A percentile compares a stretch with the other conserved stretches of the same genome.
These are phyloP conservation scores for Natator depressus DNA, from an alignment of 2,113 vertebrate species.

Conservation along the genomic window DNA sequence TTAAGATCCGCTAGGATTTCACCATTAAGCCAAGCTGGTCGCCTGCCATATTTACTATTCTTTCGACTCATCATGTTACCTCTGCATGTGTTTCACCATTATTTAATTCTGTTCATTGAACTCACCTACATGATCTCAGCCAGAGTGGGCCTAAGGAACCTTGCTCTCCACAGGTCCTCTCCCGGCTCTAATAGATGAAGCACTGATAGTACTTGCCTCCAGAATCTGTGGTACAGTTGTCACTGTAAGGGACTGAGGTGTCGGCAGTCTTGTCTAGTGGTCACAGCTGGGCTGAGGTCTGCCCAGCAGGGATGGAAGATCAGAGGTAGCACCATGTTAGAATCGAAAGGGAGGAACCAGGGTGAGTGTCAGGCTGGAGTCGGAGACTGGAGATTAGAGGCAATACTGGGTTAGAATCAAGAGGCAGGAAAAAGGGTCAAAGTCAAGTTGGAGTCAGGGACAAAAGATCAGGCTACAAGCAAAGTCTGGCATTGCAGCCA, in stretches of 20 bases:
- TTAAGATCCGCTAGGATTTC: too few relatives aligned
- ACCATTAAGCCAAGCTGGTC: too few relatives aligned
- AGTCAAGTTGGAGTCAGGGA: too few relatives aligned
- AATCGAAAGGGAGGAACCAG: not conserved
- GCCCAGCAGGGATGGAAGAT: not conserved
- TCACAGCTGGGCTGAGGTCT: not conserved
- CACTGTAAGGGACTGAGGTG: not conserved
- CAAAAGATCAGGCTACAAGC: not conserved
- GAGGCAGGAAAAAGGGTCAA: not conserved
- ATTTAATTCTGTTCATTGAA: not conserved
- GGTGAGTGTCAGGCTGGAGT: too few relatives aligned
- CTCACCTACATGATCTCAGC: not conserved
- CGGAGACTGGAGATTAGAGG: not conserved
- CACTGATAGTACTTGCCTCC: not conserved
- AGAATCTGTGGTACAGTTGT: not conserved
- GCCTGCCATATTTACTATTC: too few relatives aligned
- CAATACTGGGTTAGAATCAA: not conserved
- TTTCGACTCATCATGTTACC: too few relatives aligned
- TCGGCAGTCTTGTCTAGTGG: not conserved
- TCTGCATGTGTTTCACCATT: not conserved
- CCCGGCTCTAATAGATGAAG: not conserved
- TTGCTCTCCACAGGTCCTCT: too few relatives aligned
- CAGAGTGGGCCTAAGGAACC: not conserved
- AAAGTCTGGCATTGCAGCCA: not conserved
- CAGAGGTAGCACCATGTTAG: not conserved